phyloP scores from a whole-genome alignment of 1,140 invertebrate genomes.

The Triops longicaudatus region DNA sequence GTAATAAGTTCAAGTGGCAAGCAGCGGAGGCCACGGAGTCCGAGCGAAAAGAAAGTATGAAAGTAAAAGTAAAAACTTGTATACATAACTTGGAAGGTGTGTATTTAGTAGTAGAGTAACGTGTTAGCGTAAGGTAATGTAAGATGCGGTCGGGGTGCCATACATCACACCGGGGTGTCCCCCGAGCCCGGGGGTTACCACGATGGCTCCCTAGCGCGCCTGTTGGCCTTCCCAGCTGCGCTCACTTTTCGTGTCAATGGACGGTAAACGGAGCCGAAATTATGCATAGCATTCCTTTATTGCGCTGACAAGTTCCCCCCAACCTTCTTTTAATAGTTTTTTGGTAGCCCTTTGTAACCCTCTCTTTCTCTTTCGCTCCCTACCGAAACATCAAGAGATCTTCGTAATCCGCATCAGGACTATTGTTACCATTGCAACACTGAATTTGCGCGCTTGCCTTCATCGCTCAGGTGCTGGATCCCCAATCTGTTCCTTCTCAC shows the following conservation, averaged over 20 bases:
- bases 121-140: slow-evolving; percentile 7
- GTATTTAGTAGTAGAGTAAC: slow-evolving; percentile 15
- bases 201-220: not conserved
- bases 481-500: no score
- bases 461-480: no score
- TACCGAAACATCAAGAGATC: no score
- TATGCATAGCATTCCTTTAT: slow-evolving; percentile 15
- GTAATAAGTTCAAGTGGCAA: no score
- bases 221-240: slow-evolving; percentile 13
- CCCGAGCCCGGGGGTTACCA: not conserved
- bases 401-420: not conserved
- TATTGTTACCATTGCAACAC: not conserved
- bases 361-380: no score
- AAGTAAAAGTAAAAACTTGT: slow-evolving; percentile 6
- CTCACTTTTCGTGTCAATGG: slow-evolving; percentile 11
- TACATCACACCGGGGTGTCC: not conserved
- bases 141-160: slow-evolving; percentile 13
- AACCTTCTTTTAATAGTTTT: not conserved
- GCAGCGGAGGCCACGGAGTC: not conserved
- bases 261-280: slow-evolving; percentile 14
- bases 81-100: not conserved
- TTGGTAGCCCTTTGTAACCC: no score
- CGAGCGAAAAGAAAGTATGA: not conserved
- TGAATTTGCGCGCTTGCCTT: not conserved
- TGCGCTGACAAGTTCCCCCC: not conserved